phyloP scores from a whole-genome alignment of 2,113 vertebrate species.

The Mesembrinibis cayennensis region DNA sequence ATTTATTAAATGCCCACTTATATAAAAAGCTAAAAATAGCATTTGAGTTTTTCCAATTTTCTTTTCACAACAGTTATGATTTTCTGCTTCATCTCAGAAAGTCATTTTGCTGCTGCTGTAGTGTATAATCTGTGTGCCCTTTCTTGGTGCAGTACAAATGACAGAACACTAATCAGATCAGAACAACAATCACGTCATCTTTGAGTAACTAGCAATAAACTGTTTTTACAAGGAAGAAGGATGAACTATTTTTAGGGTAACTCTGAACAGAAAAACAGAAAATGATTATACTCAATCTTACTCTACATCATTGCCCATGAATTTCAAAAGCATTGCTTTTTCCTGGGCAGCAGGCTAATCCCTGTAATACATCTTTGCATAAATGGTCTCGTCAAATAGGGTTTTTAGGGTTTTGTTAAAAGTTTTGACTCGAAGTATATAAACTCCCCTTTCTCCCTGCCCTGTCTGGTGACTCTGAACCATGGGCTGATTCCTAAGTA shows the following conservation, averaged over 20 bases:
- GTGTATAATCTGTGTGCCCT: slow-evolving; percentile 54
- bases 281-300: not conserved
- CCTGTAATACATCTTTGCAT: not conserved
- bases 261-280: slow-evolving; percentile 28
- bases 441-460: not conserved
- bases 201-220: slow-evolving; percentile 36
- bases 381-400: not conserved
- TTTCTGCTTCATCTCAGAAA: slow-evolving; percentile 71
- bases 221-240: slow-evolving; percentile 49
- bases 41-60: slow-evolving; percentile 44
- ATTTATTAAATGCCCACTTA: slow-evolving; percentile 66
- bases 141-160: slow-evolving; percentile 43
- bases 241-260: slow-evolving; percentile 47
- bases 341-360: not conserved
- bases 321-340: not conserved
- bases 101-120: slow-evolving; percentile 50
- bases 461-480: not conserved
- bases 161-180: slow-evolving; percentile 49
- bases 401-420: not conserved
- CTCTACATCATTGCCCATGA: not conserved
- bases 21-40: slow-evolving; percentile 69
- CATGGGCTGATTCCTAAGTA: not conserved
- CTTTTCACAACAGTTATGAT: slow-evolving; percentile 62
- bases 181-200: slow-evolving; percentile 50
- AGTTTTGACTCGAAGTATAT: not conserved